Evolutionary conservation across 1,140 invertebrate species (phyloP), one percentile per base, ranked within the genome.

Genomic region (Orius insidiosus): DNA sequence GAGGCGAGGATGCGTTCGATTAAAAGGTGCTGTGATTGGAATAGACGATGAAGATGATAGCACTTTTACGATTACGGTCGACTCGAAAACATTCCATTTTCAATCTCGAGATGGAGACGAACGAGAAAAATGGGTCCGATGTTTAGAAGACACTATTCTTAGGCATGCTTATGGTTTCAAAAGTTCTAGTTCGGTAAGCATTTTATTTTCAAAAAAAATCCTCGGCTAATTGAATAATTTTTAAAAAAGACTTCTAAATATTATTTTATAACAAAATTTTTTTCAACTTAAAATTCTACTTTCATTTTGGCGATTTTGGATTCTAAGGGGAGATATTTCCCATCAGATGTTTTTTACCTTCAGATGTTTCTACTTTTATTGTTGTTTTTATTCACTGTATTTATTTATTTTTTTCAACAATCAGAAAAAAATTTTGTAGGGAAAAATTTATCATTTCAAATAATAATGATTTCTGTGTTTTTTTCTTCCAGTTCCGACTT

Each of bases 41-140:
- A 98, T 98, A 56, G 94, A 99, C 63, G 92, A 96, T 65, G 92
- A 96, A 66, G 95, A 99, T 65, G 92, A 97, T 60, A 92, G 89
- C 54, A 97, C 93, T 6, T 99, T 99, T 67, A 98, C 94, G 10
- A 94, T 99, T 55, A 97, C 94, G 4, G 90, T 95, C 4, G 94
- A 98, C 66, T 84, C 92, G 52, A 98, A 98, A 65, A 94, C 90
- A 11, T 99, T 98, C 68, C 95, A 99, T 66, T 95, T 98, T 64
- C 94, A 85, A 57, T 89, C 93, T 10, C 73, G 87, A 55, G 86
- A 96, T 67, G 77, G 78, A 6, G 85, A 87, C 50, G 94, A 98
- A 63, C 69, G 94, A 43, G 89, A 97, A 62, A 76, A 81, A 53
- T 99, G 95, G 95, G 85, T 98, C 33, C 74, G 82, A 30, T 85